Evolutionary conservation across 2,888 invertebrate genomes (phyloP).

Genomic region (Epinotia demarniana): DNA sequence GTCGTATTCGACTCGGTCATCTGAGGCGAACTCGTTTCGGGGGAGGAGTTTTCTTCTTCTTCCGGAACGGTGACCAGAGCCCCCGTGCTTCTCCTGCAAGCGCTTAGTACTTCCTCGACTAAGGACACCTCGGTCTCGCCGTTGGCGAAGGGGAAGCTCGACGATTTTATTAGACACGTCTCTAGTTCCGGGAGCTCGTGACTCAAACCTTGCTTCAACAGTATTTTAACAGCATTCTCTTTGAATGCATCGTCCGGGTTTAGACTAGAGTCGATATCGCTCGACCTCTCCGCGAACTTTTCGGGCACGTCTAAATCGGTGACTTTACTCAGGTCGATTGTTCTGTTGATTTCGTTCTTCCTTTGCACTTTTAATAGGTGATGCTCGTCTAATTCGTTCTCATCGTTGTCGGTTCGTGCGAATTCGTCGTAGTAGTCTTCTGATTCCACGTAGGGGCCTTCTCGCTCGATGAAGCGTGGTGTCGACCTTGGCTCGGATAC

Average conservation of each 20-base stretch:
- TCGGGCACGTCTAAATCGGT: slow-evolving; percentile 60
- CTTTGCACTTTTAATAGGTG: slow-evolving; percentile 76
- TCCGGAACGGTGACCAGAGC: slow-evolving; percentile 86
- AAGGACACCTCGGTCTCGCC: slow-evolving; percentile 74
- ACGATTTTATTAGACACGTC: slow-evolving; percentile 68
- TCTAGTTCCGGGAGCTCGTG: slow-evolving; percentile 64
- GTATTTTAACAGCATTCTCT: slow-evolving; percentile 77
- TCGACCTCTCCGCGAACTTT: slow-evolving; percentile 65
- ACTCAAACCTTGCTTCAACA: slow-evolving; percentile 63
- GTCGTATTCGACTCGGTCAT: slow-evolving; percentile 88
- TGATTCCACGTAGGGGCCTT: slow-evolving; percentile 78
- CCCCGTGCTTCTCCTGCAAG: slow-evolving; percentile 75
- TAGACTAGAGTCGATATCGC: slow-evolving; percentile 72
- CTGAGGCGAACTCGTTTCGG: slow-evolving; percentile 82
- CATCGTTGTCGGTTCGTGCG: slow-evolving; percentile 70
- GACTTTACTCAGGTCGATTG: slow-evolving; percentile 65
- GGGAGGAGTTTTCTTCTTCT: slow-evolving; percentile 85
- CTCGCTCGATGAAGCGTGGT: slow-evolving; percentile 78
- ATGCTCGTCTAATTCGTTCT: slow-evolving; percentile 76
- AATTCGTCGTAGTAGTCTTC: slow-evolving; percentile 74
- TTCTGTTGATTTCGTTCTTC: slow-evolving; percentile 80
- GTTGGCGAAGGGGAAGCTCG: slow-evolving; percentile 68
- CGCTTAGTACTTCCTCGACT: slow-evolving; percentile 77
- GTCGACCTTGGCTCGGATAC: slow-evolving; percentile 78
- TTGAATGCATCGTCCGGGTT: slow-evolving; percentile 70